These are phyloP conservation scores for Acrossocheilus fasciatus DNA, from an alignment of 2,797 vertebrate species.

Conservation along the genomic window DNA sequence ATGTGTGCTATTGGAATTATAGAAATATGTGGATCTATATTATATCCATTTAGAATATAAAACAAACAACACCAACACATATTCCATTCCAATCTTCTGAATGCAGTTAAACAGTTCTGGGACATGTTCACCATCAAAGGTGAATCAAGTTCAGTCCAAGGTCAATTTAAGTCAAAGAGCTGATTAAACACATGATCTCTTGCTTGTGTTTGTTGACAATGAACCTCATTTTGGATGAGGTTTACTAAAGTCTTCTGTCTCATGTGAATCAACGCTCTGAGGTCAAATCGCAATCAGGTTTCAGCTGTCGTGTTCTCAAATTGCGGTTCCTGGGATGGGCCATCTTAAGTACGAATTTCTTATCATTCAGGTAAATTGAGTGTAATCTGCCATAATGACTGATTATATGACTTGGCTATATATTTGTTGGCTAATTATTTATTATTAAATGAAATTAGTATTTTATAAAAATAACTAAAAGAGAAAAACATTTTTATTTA, in stretches of 20 bases:
- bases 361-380: neutral
- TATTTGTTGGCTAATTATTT: neutral
- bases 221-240: constrained; percentile 8
- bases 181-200: constrained; percentile 21
- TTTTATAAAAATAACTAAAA: neutral
- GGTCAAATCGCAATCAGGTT: constrained; percentile 34
- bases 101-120: constrained; percentile 9
- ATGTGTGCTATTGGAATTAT: neutral
- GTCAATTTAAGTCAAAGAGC: neutral
- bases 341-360: neutral
- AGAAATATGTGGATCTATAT: neutral
- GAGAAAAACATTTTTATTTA: neutral
- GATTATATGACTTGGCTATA: neutral
- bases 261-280: constrained; percentile 22
- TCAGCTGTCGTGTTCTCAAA: constrained; percentile 12
- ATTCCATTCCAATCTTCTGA: constrained; percentile 11
- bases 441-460: neutral
- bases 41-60: neutral
- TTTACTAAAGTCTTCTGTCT: constrained; percentile 25
- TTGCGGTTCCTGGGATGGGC: neutral
- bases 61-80: neutral
- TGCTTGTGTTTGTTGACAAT: neutral
- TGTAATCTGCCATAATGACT: neutral
- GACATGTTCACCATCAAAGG: constrained; percentile 15
- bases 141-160: constrained; percentile 22